Evolutionary conservation across 2,888 invertebrate species (phyloP).

Genomic region (Masnerella sp.): DNA sequence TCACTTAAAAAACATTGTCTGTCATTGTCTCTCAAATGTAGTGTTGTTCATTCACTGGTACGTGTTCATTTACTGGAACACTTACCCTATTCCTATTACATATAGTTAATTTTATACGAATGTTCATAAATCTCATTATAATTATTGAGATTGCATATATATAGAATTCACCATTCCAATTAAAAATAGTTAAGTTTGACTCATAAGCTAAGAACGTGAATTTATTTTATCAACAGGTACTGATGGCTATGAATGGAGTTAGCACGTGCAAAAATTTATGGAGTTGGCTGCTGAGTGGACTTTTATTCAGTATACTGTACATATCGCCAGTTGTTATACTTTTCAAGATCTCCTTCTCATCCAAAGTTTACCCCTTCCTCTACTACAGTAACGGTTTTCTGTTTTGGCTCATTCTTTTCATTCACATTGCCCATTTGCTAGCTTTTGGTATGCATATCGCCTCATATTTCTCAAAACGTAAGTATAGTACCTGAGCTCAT

Average conservation of each 20-base stretch:
- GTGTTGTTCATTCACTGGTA: no score
- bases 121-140: no score
- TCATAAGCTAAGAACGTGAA: no score
- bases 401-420: conserved; percentile 70
- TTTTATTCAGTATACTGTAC: conserved; percentile 68
- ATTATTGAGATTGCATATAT: no score
- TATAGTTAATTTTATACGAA: no score
- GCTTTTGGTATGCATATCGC: conserved; percentile 73
- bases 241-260: conserved; percentile 75
- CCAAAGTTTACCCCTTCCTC: conserved; percentile 69
- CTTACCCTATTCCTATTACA: no score
- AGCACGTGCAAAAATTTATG: conserved; percentile 70
- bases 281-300: conserved; percentile 72
- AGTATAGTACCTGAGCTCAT: conserved; percentile 47
- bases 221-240: conserved; percentile 60
- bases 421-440: conserved; percentile 70
- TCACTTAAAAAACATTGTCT: no score
- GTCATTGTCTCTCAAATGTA: no score
- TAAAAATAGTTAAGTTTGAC: no score
- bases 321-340: conserved; percentile 69
- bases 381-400: conserved; percentile 73
- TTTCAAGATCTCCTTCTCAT: conserved; percentile 69
- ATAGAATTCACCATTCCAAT: no score
- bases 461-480: conserved; percentile 74
- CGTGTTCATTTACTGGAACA: no score